A percentile compares a stretch with the other conserved stretches of the same genome.
These are phyloP conservation scores for Criorhina ranunculi DNA, from an alignment of 2,888 invertebrate genomes.

Conservation along the genomic window DNA sequence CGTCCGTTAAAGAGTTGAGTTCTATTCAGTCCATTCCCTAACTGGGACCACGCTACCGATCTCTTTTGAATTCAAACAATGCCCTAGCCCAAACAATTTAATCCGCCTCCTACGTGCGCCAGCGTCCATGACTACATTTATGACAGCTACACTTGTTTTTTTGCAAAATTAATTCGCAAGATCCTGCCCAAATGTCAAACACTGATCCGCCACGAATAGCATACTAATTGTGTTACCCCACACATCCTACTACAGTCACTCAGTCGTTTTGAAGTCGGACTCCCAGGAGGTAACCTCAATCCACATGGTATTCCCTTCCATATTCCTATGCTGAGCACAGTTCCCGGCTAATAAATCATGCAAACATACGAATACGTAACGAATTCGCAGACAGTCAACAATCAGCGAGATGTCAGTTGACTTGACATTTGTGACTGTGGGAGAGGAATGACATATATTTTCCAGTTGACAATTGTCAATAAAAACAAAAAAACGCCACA, in stretches of 20 bases:
- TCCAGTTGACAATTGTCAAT: slow-evolving; percentile 67
- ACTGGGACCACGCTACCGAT: neutral
- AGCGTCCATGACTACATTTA: neutral
- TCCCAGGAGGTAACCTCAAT: slow-evolving; percentile 41
- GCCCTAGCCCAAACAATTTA: neutral
- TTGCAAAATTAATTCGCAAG: slow-evolving; percentile 2
- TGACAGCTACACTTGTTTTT: slow-evolving; percentile 5
- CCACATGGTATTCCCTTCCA: slow-evolving; percentile 55
- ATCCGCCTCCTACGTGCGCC: neutral
- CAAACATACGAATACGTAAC: slow-evolving; percentile 26
- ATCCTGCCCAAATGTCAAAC: slow-evolving; percentile 30
- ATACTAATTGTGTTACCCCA: slow-evolving; percentile 45
- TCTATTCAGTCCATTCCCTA: no score
- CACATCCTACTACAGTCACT: slow-evolving; percentile 23
- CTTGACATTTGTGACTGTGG: slow-evolving; percentile 69
- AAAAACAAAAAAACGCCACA: slow-evolving; percentile 34
- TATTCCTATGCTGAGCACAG: slow-evolving; percentile 61
- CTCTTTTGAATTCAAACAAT: neutral
- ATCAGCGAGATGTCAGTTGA: slow-evolving; percentile 65
- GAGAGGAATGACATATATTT: slow-evolving; percentile 72
- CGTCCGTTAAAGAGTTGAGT: no score
- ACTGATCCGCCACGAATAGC: slow-evolving; percentile 14
- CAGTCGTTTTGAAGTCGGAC: slow-evolving; percentile 24
- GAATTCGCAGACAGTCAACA: slow-evolving; percentile 66
- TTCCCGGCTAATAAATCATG: slow-evolving; percentile 73